Evolutionary conservation across 2,888 invertebrate species (phyloP).

Genomic region (Liodrosophila aerea): DNA sequence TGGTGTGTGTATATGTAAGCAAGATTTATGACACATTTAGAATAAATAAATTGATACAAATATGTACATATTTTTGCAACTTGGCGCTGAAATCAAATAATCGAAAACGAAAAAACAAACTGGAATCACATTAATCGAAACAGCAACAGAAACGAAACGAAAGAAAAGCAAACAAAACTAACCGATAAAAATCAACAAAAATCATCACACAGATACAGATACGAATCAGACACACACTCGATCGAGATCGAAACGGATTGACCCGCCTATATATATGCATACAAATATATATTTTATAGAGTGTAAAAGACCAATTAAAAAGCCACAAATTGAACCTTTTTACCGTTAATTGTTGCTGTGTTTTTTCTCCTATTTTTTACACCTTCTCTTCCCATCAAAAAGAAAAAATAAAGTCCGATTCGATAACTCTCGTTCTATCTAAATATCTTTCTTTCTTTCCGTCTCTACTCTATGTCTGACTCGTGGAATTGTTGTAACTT

Average conservation of each 20-base stretch:
- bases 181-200: conserved; percentile 21
- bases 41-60: conserved; percentile 56
- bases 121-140: conserved; percentile 42
- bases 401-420: neutral
- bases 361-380: conserved; percentile 11
- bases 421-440: conserved; percentile 9
- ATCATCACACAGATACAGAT: conserved; percentile 10
- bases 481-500: conserved; percentile 32
- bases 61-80: conserved; percentile 62
- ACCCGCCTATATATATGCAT: conserved; percentile 18
- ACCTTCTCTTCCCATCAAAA: neutral
- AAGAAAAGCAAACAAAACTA: conserved; percentile 44
- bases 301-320: conserved; percentile 48
- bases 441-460: conserved; percentile 5
- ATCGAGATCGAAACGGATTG: conserved; percentile 28
- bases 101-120: conserved; percentile 32
- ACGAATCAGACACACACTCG: conserved; percentile 26
- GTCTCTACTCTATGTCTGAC: conserved; percentile 3
- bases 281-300: conserved; percentile 39
- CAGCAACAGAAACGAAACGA: conserved; percentile 36
- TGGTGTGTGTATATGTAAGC: conserved; percentile 37
- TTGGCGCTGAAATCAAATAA: conserved; percentile 81
- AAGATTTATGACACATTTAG: conserved; percentile 46
- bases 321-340: conserved; percentile 33
- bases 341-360: conserved; percentile 45